These are phyloP conservation scores for Eudemis profundana DNA, from an alignment of 2,888 invertebrate species.

Conservation along the genomic window DNA sequence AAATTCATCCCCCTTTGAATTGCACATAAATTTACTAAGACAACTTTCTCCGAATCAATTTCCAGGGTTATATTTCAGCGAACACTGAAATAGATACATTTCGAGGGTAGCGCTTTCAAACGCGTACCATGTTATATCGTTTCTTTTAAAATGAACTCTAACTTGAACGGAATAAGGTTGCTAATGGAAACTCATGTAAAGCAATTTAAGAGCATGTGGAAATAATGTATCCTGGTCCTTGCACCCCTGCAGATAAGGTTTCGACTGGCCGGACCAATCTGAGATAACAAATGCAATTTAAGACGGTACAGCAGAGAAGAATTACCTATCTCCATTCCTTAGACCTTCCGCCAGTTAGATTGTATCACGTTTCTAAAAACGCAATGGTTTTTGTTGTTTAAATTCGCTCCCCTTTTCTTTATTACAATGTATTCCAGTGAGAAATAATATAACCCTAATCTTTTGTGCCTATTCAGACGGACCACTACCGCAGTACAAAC, in stretches of 20 bases:
- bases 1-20: background rate
- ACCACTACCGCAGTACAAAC: too few species aligned
- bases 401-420: too few species aligned
- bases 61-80: slow-evolving; percentile 65
- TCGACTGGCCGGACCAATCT: slow-evolving; percentile 52
- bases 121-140: slow-evolving; percentile 52
- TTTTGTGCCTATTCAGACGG: too few species aligned
- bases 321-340: slow-evolving; percentile 44
- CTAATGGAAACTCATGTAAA: background rate
- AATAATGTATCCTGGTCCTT: slow-evolving; percentile 1
- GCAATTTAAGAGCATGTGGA: background rate
- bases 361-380: slow-evolving; percentile 14
- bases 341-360: slow-evolving; percentile 24
- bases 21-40: slow-evolving; percentile 25
- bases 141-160: background rate
- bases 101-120: slow-evolving; percentile 47
- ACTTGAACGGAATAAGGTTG: background rate
- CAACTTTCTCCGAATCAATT: slow-evolving; percentile 60
- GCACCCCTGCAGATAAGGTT: slow-evolving; percentile 62
- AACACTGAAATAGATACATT: slow-evolving; percentile 35
- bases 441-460: too few species aligned
- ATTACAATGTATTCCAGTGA: too few species aligned
- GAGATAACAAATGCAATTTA: slow-evolving; percentile 78
- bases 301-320: slow-evolving; percentile 55
- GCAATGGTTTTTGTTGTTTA: background rate